Conservation (phyloP, 2,888 invertebrate genomes). For the Ceratothoa steindachneri region DNA sequence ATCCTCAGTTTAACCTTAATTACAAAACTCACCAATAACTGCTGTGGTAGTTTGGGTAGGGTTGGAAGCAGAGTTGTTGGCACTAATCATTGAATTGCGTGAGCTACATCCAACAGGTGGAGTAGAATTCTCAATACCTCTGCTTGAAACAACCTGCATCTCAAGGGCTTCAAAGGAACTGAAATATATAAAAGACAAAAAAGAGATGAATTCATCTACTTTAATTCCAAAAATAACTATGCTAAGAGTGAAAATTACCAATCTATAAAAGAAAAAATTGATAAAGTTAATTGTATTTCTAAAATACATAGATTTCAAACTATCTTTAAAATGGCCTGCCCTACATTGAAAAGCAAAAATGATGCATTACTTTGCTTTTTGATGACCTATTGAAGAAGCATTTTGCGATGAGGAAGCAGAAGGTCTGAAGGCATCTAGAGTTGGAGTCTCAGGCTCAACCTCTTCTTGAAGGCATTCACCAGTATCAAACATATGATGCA, state of each 20-base stretch:
- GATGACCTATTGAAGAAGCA: not conserved
- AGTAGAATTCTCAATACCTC: constrained; percentile 50
- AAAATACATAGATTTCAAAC: no score
- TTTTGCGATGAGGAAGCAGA: not conserved
- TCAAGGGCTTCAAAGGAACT: constrained; percentile 78
- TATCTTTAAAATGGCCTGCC: no score
- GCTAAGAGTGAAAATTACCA: no score
- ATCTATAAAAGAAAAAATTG: no score
- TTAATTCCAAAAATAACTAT: no score
- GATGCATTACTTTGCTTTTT: not conserved
- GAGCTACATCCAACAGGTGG: constrained; percentile 63
- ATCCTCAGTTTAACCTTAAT: no score
- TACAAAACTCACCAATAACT: not conserved
- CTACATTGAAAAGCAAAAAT: no score
- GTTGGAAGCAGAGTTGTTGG: constrained; percentile 54
- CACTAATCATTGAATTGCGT: constrained; percentile 62
- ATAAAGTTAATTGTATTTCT: no score
- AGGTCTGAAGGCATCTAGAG: not conserved
- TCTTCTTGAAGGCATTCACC: constrained; percentile 41
- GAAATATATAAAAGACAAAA: no score
- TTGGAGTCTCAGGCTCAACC: constrained; percentile 18
- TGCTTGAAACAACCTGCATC: constrained; percentile 64
- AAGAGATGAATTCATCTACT: no score
- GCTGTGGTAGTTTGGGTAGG: constrained; percentile 18
- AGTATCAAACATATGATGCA: constrained; percentile 44